Percentiles rank a stretch among this genome's conserved stretches.
Conservation (phyloP, 2,797 vertebrate genomes). For the Bradypodion ventrale region DNA sequence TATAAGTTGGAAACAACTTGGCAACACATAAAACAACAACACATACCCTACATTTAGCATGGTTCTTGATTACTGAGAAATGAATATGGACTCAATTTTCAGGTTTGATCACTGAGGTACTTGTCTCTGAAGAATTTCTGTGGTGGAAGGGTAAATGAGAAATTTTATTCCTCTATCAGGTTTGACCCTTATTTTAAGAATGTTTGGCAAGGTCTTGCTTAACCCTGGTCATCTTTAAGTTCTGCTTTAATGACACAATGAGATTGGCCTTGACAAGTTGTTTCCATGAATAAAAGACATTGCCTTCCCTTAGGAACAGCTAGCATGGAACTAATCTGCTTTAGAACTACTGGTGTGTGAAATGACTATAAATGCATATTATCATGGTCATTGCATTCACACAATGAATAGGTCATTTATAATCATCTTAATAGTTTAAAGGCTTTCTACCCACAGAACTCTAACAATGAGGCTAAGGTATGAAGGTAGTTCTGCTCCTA, state of each 20-base stretch:
- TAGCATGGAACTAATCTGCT: neutral
- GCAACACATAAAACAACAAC: no score
- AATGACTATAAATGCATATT: neutral
- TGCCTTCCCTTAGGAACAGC: neutral
- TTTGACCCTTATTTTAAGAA: no score
- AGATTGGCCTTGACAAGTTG: neutral
- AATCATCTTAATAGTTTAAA: neutral
- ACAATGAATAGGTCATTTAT: neutral
- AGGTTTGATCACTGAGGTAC: no score
- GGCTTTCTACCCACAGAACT: neutral
- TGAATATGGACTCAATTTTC: no score
- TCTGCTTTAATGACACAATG: neutral
- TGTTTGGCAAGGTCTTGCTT: neutral
- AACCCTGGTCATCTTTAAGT: neutral
- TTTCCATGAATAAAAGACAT: neutral
- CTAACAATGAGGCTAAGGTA: neutral
- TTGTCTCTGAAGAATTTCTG: no score
- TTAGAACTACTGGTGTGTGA: neutral
- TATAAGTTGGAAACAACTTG: no score
- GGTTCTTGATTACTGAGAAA: no score
- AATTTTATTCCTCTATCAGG: no score
- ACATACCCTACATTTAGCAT: no score
- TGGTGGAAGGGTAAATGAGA: no score
- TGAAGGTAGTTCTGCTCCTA: neutral
- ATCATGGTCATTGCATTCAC: neutral